Evolutionary conservation across 2,888 invertebrate species (phyloP), one percentile per base, ranked within the genome.

Genomic region (Ectemnius cavifrons): DNA sequence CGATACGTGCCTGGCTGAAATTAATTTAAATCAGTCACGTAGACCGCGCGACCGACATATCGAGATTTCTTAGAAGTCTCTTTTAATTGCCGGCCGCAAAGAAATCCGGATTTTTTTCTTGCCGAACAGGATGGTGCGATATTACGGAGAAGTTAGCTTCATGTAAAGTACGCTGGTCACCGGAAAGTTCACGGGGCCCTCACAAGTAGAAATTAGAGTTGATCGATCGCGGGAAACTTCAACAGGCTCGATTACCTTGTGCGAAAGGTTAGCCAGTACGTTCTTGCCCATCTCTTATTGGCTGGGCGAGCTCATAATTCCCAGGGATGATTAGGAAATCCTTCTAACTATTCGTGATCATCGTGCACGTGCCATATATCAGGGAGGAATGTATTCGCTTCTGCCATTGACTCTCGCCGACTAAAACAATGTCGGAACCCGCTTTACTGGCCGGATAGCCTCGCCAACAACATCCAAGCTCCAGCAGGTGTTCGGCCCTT

Each of bases 311-410:
- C 57, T 71, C 60, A 18, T 80, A 77, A 69, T 79, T 81, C 67
- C 65, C 58, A 6, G 57, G 56, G 64, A 77, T 69, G 77, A 81
- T 82, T 80, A 80, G 74, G 77, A 77, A 81, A 81, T 69, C 77
- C 72, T 67, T 71, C 68, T 80, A 77, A 82, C 77, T 68, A 72
- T 72, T 72, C 71, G 63, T 67, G 66, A 67, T 77, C 70, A 63
- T 67, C 61, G 68, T 52, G 63, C 60, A 63, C 58, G 77, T 63
- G 52, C 60, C 65, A 73, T 77, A 77, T 73, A 77, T 77, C 66
- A 77, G 58, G 18, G 64, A 56, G n/a, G 47, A 57, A 73, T 62
- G 57, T 70, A 69, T 57, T 5, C 18, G 63, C 64, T 2, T 59
- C 65, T 77, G 66, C 69, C 73, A 77, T 73, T 67, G 66, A 73